phyloP scores from a whole-genome alignment of 2,888 invertebrate species.

The Sicus ferrugineus region DNA sequence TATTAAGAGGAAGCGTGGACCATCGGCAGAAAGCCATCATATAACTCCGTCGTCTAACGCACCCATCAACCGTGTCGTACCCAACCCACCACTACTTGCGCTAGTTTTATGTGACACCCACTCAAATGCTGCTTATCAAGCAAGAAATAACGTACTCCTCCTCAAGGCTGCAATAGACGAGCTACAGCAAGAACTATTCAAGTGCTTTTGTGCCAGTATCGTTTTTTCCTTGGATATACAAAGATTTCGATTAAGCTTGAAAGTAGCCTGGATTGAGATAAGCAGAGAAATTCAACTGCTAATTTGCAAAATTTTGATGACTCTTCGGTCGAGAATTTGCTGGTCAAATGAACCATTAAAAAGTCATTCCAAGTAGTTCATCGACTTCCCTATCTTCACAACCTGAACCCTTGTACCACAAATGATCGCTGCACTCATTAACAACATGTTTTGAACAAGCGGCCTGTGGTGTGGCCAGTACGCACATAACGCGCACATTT shows the following conservation, averaged over 20 bases:
- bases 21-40: not conserved
- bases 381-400: not conserved
- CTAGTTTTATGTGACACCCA: not conserved
- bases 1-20: not conserved
- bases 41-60: not conserved
- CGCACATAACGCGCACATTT: conserved; percentile 34
- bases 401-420: not conserved
- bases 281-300: not conserved
- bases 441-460: not conserved
- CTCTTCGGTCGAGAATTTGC: too few relatives aligned
- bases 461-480: conserved; percentile 17
- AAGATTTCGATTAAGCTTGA: not conserved
- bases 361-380: not conserved
- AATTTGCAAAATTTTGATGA: not conserved
- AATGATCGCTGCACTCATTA: not conserved
- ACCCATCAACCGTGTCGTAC: not conserved
- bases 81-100: not conserved
- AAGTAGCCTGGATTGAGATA: conserved; percentile 8
- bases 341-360: too few relatives aligned
- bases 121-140: conserved; percentile 6
- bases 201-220: conserved; percentile 10
- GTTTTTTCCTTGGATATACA: not conserved
- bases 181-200: conserved; percentile 13
- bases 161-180: conserved; percentile 18
- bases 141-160: conserved; percentile 10